phyloP scores from a whole-genome alignment of 2,888 invertebrate genomes.

The Microctonus brassicae region DNA sequence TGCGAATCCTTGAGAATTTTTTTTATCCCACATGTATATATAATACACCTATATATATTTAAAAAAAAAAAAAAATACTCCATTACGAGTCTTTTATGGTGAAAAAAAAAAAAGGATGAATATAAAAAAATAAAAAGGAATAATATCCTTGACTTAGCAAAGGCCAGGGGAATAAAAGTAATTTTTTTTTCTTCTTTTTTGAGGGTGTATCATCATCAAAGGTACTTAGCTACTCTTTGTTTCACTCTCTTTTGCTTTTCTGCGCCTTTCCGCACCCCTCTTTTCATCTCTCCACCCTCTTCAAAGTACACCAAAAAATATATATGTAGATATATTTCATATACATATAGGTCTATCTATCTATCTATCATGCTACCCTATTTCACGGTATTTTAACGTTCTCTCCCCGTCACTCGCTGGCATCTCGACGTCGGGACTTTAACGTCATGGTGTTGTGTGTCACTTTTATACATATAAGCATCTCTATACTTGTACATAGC shows the following conservation, averaged over 20 bases:
- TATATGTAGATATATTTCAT: neutral
- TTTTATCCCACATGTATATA: too few species aligned
- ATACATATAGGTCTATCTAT: too few species aligned
- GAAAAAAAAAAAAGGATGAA: neutral
- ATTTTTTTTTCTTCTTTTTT: neutral
- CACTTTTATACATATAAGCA: neutral
- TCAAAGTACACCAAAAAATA: neutral
- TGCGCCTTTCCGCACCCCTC: neutral
- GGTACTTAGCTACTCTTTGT: neutral
- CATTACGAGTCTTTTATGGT: neutral
- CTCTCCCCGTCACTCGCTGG: neutral
- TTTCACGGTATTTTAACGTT: conserved; percentile 15
- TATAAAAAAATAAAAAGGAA: neutral
- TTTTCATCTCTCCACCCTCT: neutral
- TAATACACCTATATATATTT: too few species aligned
- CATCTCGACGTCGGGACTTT: neutral
- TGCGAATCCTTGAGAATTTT: neutral
- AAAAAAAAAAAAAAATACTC: neutral
- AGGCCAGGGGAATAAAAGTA: neutral
- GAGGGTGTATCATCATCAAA: conserved; percentile 9
- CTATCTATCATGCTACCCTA: neutral
- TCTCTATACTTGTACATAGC: neutral
- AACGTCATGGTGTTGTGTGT: neutral
- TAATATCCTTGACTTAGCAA: neutral
- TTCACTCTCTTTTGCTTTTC: neutral